Base-by-base conservation (phyloP, 2,113 vertebrate genomes). In the Paradoxurus hermaphroditus region DNA sequence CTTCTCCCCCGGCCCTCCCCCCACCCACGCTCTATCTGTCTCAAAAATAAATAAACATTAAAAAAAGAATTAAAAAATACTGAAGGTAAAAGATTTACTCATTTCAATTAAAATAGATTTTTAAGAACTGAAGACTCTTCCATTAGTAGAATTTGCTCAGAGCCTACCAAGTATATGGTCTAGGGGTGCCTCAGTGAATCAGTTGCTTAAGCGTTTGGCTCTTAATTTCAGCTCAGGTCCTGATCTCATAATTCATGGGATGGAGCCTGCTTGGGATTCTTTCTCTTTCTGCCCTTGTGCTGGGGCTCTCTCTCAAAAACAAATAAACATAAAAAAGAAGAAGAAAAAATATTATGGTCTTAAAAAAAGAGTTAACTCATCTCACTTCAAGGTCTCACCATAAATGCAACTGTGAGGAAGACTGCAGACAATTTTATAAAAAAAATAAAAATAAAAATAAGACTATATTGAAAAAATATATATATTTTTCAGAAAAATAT, bases 401-500 rank as follows among this genome's bases (percentile, higher is more conserved):
- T 81, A 92, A 81, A 91, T 79, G 5, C 41, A 95, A 88, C 25
- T 83, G 23, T 65, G 3, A 91, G 85, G 7, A 90, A 49, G 51
- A 79, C 29, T 65, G 7, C 3, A 79, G 27, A 13, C 53, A 92
- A 81, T 81, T 92, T 81, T 65, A 65, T 82, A 39, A 53, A 31
- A 86, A 91, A 70, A 91, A 68, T 59, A 70, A 91, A 78, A 91
- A 67, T 56, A 68, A 91, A 84, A 89, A 86, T 84, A 68, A 63
- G 53, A 82, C 15, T 79, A 34, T 63, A 90, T 27, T 73, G 5
- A 65, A 75, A 83, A 91, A 82, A 62, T 51, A 18, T 53, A 44
- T 1, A 23, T 21, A 15, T 86, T 81, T 46, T 92, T 72, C 63
- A 86, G 75, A 95, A 95, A 86, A 86, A 72, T 51, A 83, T 73